Evolutionary conservation across 2,888 invertebrate genomes (phyloP), one percentile per base, ranked within the genome.

Genomic region (Hypsopygia costalis): DNA sequence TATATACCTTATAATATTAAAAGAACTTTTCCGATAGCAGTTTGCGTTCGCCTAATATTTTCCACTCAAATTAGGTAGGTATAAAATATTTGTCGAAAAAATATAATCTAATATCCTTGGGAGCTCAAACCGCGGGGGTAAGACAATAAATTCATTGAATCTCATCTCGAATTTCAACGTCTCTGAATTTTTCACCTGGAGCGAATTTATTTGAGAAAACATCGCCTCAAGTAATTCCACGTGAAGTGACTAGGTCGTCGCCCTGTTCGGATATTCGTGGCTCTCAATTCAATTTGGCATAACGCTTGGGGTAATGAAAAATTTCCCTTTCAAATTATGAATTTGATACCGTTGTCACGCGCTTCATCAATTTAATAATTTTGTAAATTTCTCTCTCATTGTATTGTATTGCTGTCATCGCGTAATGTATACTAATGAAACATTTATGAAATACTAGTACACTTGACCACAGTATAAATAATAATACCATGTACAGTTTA

Each of bases 281-380:
- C 53, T 69, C 69, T 56, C 73, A 71, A 82, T 82, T 82, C 75
- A 83, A 85, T 86, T 83, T 81, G 50, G 55, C 53, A 55, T 58
- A 68, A 59, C 75, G 74, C 74, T 76, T 50, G 51, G 75, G 76
- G 67, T 56, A 68, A 75, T 73, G 77, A 81, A 83, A 83, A 81
- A 76, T 79, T 76, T 80, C 77, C 72, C 73, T 80, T 72, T 69
- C 60, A 75, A 80, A 80, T 85, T 78, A 77, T 72, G 68, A 81
- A 70, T 73, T 70, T 74, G 74, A 78, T 74, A 79, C 72, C 66
- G 64, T 59, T 68, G 75, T 78, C 81, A 77, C 77, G 75, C 69
- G 66, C 69, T 72, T 64, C 68, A 72, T 80, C 74, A 77, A 80
- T 76, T 81, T 75, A 74, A 85, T 81, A 79, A 76, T 63, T 53